These are phyloP conservation scores for Lethocerus indicus DNA, from an alignment of 1,140 invertebrate species.

Conservation along the genomic window DNA sequence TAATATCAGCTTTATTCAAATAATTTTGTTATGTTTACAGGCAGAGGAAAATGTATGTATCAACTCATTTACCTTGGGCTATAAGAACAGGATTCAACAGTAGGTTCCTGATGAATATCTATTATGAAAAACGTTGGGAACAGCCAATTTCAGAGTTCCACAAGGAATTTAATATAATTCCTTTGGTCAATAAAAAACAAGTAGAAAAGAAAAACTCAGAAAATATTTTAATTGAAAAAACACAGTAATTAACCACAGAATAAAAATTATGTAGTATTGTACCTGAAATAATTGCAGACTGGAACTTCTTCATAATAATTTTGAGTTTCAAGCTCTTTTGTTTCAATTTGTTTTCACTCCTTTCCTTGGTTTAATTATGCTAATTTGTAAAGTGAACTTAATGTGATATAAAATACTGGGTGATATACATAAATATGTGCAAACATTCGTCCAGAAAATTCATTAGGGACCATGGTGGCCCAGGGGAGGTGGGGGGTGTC, in stretches of 20 bases:
- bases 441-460: no score
- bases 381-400: no score
- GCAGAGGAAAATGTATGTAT: constrained; percentile 61
- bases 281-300: no score
- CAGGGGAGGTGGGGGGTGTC: no score
- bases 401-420: no score
- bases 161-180: constrained; percentile 47
- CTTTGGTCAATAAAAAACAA: constrained; percentile 5
- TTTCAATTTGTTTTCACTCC: no score
- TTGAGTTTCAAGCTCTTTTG: no score
- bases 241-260: no score
- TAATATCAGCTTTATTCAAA: neutral
- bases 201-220: neutral
- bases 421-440: no score
- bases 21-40: constrained; percentile 29
- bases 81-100: constrained; percentile 57
- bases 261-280: neutral
- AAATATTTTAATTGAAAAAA: no score
- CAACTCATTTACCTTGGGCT: constrained; percentile 76
- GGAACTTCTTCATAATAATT: neutral
- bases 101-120: constrained; percentile 63
- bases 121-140: constrained; percentile 90
- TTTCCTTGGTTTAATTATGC: no score
- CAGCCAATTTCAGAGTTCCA: constrained; percentile 67
- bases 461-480: no score